phyloP scores from a whole-genome alignment of 2,113 vertebrate genomes.

The Perognathus longimembris region DNA sequence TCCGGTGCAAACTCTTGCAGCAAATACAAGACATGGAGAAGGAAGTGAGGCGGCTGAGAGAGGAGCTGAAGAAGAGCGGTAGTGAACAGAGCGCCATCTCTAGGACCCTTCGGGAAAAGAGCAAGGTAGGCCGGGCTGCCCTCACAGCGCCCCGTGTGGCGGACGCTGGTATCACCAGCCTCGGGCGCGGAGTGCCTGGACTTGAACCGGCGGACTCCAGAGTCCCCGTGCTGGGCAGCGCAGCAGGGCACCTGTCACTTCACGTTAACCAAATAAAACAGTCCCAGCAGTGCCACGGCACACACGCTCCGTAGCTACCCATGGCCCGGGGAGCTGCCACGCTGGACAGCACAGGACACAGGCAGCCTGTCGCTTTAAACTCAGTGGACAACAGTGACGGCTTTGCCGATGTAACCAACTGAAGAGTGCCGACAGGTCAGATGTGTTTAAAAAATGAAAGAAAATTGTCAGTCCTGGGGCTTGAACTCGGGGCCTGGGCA shows the following conservation, averaged over 20 bases:
- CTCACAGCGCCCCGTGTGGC: neutral
- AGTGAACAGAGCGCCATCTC: slow-evolving; percentile 39
- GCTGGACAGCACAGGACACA: too few relatives aligned
- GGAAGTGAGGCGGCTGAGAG: slow-evolving; percentile 70
- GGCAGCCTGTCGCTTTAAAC: too few relatives aligned
- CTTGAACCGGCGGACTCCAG: neutral
- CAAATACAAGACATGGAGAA: slow-evolving; percentile 78
- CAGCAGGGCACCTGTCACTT: neutral
- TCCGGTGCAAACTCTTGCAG: slow-evolving; percentile 63
- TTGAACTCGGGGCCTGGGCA: too few relatives aligned
- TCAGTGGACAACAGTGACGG: too few relatives aligned
- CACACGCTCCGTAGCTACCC: too few relatives aligned
- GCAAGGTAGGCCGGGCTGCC: slow-evolving; percentile 54
- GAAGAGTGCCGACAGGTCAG: too few relatives aligned
- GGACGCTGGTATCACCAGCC: neutral
- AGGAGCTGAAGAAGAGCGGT: slow-evolving; percentile 62
- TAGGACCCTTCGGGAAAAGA: slow-evolving; percentile 65
- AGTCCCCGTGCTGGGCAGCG: too few relatives aligned
- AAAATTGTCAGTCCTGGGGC: too few relatives aligned
- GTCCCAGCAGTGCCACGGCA: too few relatives aligned
- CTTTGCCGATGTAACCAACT: too few relatives aligned
- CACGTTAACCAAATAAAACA: neutral
- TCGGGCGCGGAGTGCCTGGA: neutral
- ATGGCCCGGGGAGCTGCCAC: too few relatives aligned
- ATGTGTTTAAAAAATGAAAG: too few relatives aligned